Evolutionary conservation across 2,113 vertebrate species (phyloP), one percentile per base, ranked within the genome.

Genomic region (Capreolus pygargus): DNA sequence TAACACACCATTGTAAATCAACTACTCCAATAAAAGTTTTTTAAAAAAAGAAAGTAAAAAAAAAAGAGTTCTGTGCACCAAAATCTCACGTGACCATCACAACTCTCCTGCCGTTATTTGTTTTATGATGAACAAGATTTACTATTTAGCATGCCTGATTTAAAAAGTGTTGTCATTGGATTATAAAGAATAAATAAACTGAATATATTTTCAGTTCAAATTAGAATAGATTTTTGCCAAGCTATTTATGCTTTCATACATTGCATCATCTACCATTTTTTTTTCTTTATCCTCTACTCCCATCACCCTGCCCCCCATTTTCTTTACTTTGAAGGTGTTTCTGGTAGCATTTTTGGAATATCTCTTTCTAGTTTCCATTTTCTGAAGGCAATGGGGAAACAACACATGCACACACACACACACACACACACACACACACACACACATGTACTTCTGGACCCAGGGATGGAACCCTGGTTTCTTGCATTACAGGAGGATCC

Each of bases 181-280:
- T 91, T 28, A 81, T 85, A 83, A 85, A 86, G 67, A 74, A 58
- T 54, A 87, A 76, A 90, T 70, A 70, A 86, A 16, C 19, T 28
- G 67, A 94, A 50, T 89, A 89, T 27, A 78, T 79, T 89, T 97
- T 96, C 52, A 61, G 50, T 70, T 94, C 12, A 92, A 79, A 96
- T 52, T 19, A 57, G 94, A 94, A 36, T 1, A 84, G 3, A 81
- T 47, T 23, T 16, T 78, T 74, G 25, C 7, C 25, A 92, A 88
- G 45, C 11, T 92, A 47, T 79, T 91, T 61, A 21, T 94, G 10
- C 14, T 94, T 91, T 79, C 28, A 5, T 61, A 64, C 4, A 43
- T 86, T 89, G 91, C 14, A 47, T 86, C 23, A 86, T 30, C 15
- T 85, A 60, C 6, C 1, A 5, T 79, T 78, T 84, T 60, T 45